Base-by-base conservation (phyloP, 2,888 invertebrate genomes). In the Nomada lathburiana region DNA sequence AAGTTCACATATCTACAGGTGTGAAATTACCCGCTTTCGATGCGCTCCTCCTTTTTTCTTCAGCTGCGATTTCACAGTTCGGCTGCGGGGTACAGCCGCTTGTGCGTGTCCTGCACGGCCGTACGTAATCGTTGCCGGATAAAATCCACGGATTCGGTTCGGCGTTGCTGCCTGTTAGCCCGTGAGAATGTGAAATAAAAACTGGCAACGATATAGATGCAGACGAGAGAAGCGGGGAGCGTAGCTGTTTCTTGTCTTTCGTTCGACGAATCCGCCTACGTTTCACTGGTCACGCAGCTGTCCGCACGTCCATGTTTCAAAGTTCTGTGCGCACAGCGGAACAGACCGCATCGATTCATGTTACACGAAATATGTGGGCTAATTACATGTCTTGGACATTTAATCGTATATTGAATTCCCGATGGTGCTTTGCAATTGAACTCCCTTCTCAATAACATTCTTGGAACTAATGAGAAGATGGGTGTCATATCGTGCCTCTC, bases 111-210 rank as follows among this genome's bases (percentile, higher is more conserved):
- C 86, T 84, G 87, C 86, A 83, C 83, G 88, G 84, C 79, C 88
- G 79, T 82, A 86, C 81, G 83, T 82, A 89, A 89, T 90, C 90
- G 89, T 7, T 91, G 87, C 90, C 89, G 89, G 89, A 90, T 89
- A 89, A 87, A 86, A 75, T 88, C 82, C 87, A 79, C 82, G 85
- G 83, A 83, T 83, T 85, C 83, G 87, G 83, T 82, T 81, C 82
- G 73, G 68, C 72, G 78, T 86, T 68, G 81, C 77, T 85, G 80
- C 83, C 83, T 83, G 76, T 87, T 85, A 82, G 73, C 74, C 86
- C 86, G 89, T 89, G 90, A 91, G 90, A 90, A 90, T 87, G 87
- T 84, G 81, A 76, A 85, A 88, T 90, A 91, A 91, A 92, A 92
- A 91, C 83, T 57, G 64, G 75, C 76, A 80, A 13, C 85, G 89